Evolutionary conservation across 2,113 vertebrate species (phyloP), one percentile per base, ranked within the genome.

Genomic region (Tricholaema leucomelas): DNA sequence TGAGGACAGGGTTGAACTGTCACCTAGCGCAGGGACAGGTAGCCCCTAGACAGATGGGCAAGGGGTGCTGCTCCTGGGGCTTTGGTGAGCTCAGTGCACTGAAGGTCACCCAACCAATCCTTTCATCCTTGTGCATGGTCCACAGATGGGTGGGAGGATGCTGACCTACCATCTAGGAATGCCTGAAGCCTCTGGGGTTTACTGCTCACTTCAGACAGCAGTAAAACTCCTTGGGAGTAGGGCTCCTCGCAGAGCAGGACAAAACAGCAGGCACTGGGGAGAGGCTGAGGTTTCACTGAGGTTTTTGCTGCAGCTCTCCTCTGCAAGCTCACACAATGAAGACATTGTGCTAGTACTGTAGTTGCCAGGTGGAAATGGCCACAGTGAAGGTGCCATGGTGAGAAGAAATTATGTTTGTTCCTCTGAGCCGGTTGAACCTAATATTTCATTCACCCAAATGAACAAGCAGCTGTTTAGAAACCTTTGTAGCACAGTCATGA

Each of bases 401-500:
- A 94, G 84, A 95, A 96, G 84, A 66, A 94, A 89, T 87, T 30
- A 88, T 66, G 64, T 52, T 71, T 88, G 74, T 7, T 8, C 71
- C 60, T 33, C 42, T 67, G 38, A 93, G 71, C 36, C 30, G 60
- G 84, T 48, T 82, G 81, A 95, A 80, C 74, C 72, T 89, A 59
- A 30, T 95, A 88, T 87, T 94, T 92, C 87, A 81, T 54, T 48
- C 21, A 61, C 82, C 24, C 81, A 58, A 71, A 74, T 21, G 89
- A 87, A 54, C 35, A 64, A 75, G 79, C 72, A 85, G 72, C 69
- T 87, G 48, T 78, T 94, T 19, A 0, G 72, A 87, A 94, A 81
- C 31, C 42, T 89, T 93, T 69, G 72, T 66, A 83, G 54, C 27
- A 42, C 30, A 83, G n/a, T 56, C 54, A 24, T 9, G 65, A 92